A percentile compares a stretch with the other conserved stretches of the same genome.
Conservation (phyloP, 2,113 vertebrate species). For the Silurus meridionalis region DNA sequence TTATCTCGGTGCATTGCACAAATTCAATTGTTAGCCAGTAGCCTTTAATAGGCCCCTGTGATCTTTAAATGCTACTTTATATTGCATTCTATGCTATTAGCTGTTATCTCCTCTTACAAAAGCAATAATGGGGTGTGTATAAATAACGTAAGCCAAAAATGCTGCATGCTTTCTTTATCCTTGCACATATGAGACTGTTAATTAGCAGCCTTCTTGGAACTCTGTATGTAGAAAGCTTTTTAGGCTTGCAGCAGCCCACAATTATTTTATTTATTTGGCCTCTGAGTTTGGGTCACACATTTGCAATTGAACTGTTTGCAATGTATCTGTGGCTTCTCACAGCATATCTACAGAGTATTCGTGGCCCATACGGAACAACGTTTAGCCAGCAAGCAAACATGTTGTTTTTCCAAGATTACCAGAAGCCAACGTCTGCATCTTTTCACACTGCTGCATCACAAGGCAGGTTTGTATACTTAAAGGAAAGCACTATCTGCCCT, state of each 20-base stretch:
- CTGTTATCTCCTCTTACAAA: slow-evolving; percentile 6
- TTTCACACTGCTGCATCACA: not conserved
- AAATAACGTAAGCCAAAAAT: not conserved
- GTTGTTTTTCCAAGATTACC: not conserved
- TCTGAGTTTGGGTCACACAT: not conserved
- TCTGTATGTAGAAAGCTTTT: slow-evolving; percentile 12
- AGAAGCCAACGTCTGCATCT: not conserved
- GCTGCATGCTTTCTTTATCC: not conserved
- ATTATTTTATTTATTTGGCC: slow-evolving; percentile 26
- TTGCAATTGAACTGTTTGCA: slow-evolving; percentile 26
- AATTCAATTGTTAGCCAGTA: slow-evolving; percentile 22
- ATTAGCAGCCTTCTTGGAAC: not conserved
- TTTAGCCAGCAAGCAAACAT: not conserved
- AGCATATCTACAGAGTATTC: slow-evolving; percentile 15
- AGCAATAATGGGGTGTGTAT: not conserved
- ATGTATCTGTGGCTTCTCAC: slow-evolving; percentile 8
- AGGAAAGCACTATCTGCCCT: not conserved
- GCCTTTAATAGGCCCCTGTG: slow-evolving; percentile 31
- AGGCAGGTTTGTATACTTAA: not conserved
- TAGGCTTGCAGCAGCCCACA: slow-evolving; percentile 11
- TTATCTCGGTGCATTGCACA: slow-evolving; percentile 26
- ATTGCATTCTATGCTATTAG: slow-evolving; percentile 11
- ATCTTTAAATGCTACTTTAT: slow-evolving; percentile 22
- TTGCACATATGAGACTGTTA: not conserved
- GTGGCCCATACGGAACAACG: slow-evolving; percentile 23